A percentile compares a stretch with the other conserved stretches of the same genome.
Conservation (phyloP, 1,140 invertebrate genomes). For the Oncopodura yosiiana region DNA sequence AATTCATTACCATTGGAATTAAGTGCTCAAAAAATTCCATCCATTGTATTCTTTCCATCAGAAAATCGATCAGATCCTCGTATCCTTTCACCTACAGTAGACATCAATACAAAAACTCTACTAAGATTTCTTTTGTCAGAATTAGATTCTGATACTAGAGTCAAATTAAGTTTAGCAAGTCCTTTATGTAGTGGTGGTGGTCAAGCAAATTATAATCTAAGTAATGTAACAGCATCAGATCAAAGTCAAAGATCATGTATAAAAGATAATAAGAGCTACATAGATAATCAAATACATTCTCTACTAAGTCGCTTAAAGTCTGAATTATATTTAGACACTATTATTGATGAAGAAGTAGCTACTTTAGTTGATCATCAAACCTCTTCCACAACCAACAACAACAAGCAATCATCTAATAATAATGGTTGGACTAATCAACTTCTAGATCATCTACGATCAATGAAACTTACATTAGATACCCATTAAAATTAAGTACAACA, state of each 20-base stretch:
- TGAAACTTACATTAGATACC: conserved; percentile 15
- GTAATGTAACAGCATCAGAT: background rate
- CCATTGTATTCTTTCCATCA: conserved; percentile 26
- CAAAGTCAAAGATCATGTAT: no score
- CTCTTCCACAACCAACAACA: background rate
- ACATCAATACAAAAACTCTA: conserved; percentile 23
- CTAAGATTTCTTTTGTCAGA: conserved; percentile 30
- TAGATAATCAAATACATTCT: no score
- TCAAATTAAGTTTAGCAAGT: conserved; percentile 21
- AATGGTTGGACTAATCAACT: conserved; percentile 20
- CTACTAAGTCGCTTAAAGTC: background rate
- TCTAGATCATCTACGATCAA: conserved; percentile 20
- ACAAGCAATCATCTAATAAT: background rate
- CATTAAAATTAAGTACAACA: no score
- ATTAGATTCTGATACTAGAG: conserved; percentile 22
- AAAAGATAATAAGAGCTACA: no score
- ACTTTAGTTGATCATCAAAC: background rate
- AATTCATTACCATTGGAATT: conserved; percentile 26
- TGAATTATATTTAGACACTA: background rate
- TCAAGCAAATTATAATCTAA: background rate
- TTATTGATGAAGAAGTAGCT: background rate
- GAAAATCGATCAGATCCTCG: conserved; percentile 14
- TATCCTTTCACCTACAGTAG: conserved; percentile 20
- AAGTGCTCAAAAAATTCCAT: conserved; percentile 24
- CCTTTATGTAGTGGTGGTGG: conserved; percentile 7